phyloP scores from a whole-genome alignment of 2,113 vertebrate genomes.

The Columbina picui region DNA sequence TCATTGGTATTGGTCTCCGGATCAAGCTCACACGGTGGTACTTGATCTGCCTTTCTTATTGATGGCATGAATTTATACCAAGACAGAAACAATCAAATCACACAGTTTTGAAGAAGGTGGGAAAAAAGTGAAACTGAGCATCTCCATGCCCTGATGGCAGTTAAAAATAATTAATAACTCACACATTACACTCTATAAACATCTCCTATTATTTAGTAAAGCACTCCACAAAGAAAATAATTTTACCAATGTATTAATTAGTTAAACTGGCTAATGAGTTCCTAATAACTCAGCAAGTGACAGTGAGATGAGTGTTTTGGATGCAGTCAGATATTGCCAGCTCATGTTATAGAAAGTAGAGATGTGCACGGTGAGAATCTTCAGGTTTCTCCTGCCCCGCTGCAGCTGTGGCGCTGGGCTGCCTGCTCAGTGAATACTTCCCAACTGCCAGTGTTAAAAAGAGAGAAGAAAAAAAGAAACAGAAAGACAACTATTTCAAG shows the following conservation, averaged over 20 bases:
- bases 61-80: not conserved
- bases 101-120: not conserved
- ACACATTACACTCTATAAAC: not conserved
- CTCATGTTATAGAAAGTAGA: not conserved
- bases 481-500: conserved; percentile 25
- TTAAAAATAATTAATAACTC: not conserved
- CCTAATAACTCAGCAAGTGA: not conserved
- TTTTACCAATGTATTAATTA: not conserved
- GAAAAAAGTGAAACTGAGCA: not conserved
- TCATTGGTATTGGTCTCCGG: not conserved
- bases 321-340: not conserved
- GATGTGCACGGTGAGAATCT: not conserved
- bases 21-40: not conserved
- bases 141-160: not conserved
- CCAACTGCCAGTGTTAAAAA: not conserved
- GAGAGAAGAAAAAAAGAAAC: not conserved
- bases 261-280: not conserved
- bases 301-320: not conserved
- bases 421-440: not conserved
- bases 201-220: not conserved
- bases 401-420: not conserved
- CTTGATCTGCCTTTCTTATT: not conserved
- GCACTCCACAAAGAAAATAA: not conserved
- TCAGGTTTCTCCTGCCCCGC: not conserved
- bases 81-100: not conserved